phyloP scores from a whole-genome alignment of 2,113 vertebrate species.

The Xiphorhynchus elegans region DNA sequence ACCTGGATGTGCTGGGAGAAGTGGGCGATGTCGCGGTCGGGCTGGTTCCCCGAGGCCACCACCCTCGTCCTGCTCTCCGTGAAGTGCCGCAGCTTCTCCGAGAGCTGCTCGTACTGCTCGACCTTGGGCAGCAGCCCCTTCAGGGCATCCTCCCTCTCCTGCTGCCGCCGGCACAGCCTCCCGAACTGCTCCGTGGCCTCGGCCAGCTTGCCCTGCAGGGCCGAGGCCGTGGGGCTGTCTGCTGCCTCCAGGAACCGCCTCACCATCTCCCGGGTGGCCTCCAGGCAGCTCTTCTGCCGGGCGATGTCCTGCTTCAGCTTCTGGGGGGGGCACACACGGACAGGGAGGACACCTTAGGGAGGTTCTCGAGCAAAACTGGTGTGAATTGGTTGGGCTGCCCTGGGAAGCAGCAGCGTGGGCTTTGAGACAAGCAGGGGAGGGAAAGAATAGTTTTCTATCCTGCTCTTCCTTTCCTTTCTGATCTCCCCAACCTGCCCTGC shows the following conservation, averaged over 20 bases:
- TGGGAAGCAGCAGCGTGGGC: neutral
- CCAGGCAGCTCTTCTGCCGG: conserved; percentile 89
- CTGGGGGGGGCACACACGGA: conserved; percentile 59
- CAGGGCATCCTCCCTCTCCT: conserved; percentile 80
- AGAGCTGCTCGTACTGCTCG: conserved; percentile 90
- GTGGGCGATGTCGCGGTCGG: conserved; percentile 84
- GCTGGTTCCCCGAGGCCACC: conserved; percentile 85
- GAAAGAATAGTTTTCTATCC: neutral
- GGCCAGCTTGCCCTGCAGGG: conserved; percentile 83
- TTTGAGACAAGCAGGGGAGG: rapidly evolving
- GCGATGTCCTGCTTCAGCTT: conserved; percentile 94
- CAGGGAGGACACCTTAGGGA: neutral
- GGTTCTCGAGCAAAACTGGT: neutral
- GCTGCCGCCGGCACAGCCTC: conserved; percentile 82
- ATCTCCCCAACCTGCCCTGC: neutral
- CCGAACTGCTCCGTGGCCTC: conserved; percentile 78
- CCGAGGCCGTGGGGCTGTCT: conserved; percentile 80
- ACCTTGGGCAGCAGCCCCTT: conserved; percentile 85
- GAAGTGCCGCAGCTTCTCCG: conserved; percentile 82
- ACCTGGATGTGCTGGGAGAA: conserved; percentile 94
- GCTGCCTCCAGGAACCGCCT: conserved; percentile 83
- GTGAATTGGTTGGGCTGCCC: neutral
- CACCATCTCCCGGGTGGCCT: conserved; percentile 89
- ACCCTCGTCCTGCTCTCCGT: conserved; percentile 78
- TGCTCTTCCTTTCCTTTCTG: neutral